These are phyloP conservation scores for Catostomus latipinnis DNA, from an alignment of 2,797 vertebrate species.

Conservation along the genomic window DNA sequence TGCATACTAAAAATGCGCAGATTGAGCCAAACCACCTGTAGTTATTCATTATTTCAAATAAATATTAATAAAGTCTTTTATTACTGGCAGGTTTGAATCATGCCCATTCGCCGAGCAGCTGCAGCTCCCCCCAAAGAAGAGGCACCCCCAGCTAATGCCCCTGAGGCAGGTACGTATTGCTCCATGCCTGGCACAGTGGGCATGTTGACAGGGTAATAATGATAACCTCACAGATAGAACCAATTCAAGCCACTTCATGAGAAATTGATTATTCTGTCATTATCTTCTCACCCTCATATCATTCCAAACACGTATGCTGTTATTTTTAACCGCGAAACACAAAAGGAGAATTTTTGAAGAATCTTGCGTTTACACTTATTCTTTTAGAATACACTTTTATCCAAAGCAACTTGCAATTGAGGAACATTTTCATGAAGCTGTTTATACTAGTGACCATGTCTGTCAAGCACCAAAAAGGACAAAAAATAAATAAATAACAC, in stretches of 20 bases:
- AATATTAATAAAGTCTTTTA: not conserved
- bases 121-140: conserved; percentile 88
- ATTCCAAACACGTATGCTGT: no score
- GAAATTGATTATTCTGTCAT: not conserved
- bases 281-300: not conserved
- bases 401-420: no score
- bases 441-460: no score
- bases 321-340: no score
- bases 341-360: no score
- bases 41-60: not conserved
- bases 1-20: not conserved
- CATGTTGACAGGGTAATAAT: not conserved
- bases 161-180: conserved; percentile 81
- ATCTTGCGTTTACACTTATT: no score
- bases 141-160: conserved; percentile 80
- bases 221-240: not conserved
- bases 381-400: no score
- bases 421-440: no score
- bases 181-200: conserved; percentile 56
- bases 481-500: no score
- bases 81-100: conserved; percentile 66
- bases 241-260: not conserved
- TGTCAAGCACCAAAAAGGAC: no score
- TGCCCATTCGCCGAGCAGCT: conserved; percentile 93
- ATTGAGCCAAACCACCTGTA: not conserved